phyloP scores from a whole-genome alignment of 2,113 vertebrate species.

The Sula dactylatra region DNA sequence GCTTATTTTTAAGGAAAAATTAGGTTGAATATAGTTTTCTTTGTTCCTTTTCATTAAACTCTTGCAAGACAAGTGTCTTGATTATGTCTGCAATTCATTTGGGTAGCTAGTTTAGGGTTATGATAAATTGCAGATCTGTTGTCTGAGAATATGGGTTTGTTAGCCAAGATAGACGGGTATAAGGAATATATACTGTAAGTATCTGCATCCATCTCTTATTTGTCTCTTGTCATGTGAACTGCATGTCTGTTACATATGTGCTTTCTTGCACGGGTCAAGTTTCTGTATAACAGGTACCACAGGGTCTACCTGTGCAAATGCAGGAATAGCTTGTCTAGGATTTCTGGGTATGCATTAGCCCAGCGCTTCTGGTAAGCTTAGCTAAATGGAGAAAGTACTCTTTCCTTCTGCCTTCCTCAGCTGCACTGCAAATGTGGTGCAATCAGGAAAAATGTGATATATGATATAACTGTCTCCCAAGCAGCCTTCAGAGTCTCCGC shows the following conservation, averaged over 20 bases:
- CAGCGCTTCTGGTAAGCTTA: neutral
- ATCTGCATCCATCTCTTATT: neutral
- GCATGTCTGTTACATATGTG: fast-evolving
- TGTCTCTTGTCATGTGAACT: neutral
- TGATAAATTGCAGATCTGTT: neutral
- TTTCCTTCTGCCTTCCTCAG: neutral
- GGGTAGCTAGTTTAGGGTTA: neutral
- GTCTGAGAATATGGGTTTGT: neutral
- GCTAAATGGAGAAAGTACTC: neutral
- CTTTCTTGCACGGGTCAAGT: neutral
- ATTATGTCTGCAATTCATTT: neutral
- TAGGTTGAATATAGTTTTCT: neutral
- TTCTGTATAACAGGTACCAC: neutral
- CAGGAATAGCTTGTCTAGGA: neutral
- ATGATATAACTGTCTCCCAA: neutral
- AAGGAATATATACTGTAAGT: neutral
- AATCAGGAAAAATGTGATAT: neutral
- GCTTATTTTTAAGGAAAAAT: neutral
- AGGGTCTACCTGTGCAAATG: neutral
- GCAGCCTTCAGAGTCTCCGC: neutral
- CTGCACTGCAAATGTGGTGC: neutral
- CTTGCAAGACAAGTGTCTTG: neutral
- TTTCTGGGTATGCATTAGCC: neutral
- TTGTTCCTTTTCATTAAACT: neutral
- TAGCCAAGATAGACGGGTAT: neutral